Percentiles rank a stretch among this genome's conserved stretches.
These are phyloP conservation scores for Parambassis ranga DNA, from an alignment of 2,797 vertebrate genomes.

Conservation along the genomic window DNA sequence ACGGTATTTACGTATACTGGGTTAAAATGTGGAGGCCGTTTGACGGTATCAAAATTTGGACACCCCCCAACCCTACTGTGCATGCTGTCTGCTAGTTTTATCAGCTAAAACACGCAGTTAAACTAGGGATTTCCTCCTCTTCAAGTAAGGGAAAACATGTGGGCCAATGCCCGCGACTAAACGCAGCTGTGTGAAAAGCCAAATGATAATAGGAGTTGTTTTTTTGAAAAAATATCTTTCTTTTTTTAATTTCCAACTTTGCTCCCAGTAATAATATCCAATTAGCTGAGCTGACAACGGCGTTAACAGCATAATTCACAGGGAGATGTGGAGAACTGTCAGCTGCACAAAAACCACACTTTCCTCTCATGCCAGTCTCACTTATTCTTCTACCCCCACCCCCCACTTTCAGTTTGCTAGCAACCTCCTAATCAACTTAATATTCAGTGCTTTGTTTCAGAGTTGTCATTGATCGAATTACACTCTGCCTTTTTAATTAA, in stretches of 20 bases:
- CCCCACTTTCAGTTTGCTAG: background rate
- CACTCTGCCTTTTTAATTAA: conserved; percentile 19
- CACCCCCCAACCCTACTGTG: no score
- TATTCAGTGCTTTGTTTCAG: conserved; percentile 14
- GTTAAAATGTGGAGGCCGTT: no score
- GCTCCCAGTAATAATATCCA: conserved; percentile 7
- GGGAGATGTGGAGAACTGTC: background rate
- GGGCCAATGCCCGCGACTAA: no score
- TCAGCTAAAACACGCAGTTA: no score
- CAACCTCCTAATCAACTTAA: conserved; percentile 1
- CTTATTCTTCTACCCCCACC: fast-evolving
- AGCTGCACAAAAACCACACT: background rate
- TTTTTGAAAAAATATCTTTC: background rate
- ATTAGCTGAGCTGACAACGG: conserved; percentile 22
- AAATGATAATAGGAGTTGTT: background rate
- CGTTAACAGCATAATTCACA: conserved; percentile 15
- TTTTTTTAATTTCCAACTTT: background rate
- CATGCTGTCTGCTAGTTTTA: no score
- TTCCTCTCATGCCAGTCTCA: background rate
- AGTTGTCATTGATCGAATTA: conserved; percentile 30
- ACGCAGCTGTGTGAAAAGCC: no score
- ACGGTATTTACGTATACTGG: no score
- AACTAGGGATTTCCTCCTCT: no score
- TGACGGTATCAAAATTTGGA: no score
- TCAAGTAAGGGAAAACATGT: no score